Conservation (phyloP, 2,888 invertebrate species). For the Sarcophaga variegata region DNA sequence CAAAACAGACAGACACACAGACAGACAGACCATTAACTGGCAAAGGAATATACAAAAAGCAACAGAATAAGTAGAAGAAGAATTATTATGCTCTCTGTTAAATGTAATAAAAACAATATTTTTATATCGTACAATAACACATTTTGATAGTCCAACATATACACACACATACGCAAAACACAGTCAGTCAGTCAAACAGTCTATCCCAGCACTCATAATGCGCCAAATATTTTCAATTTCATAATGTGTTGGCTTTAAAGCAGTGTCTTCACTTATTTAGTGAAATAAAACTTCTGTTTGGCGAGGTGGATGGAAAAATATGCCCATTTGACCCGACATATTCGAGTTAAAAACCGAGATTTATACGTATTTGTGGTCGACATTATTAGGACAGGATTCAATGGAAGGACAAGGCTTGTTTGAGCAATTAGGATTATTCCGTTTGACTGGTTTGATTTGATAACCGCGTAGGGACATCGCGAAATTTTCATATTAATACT, state of each 20-base stretch:
- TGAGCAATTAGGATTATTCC: no score
- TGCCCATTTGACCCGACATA: no score
- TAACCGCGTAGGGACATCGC: no score
- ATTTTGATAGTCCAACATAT: constrained; percentile 59
- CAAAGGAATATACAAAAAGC: not conserved
- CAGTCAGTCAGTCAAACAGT: constrained; percentile 28
- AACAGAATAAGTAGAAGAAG: constrained; percentile 65
- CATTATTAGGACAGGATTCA: no score
- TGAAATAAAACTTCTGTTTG: no score
- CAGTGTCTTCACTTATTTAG: not conserved
- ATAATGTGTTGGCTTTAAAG: not conserved
- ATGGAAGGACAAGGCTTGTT: no score
- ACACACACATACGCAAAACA: constrained; percentile 7
- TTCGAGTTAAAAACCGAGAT: no score
- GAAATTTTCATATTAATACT: no score
- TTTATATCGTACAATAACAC: constrained; percentile 53
- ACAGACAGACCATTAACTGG: constrained; percentile 62
- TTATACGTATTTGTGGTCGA: no score
- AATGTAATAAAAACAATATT: constrained; percentile 77
- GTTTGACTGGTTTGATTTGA: no score
- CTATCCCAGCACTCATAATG: constrained; percentile 32
- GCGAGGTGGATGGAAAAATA: no score
- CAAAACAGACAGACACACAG: not conserved
- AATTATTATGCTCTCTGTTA: constrained; percentile 79
- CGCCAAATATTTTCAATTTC: constrained; percentile 14